phyloP scores from a whole-genome alignment of 2,113 vertebrate species.

The Epinephelus cyanopodus region DNA sequence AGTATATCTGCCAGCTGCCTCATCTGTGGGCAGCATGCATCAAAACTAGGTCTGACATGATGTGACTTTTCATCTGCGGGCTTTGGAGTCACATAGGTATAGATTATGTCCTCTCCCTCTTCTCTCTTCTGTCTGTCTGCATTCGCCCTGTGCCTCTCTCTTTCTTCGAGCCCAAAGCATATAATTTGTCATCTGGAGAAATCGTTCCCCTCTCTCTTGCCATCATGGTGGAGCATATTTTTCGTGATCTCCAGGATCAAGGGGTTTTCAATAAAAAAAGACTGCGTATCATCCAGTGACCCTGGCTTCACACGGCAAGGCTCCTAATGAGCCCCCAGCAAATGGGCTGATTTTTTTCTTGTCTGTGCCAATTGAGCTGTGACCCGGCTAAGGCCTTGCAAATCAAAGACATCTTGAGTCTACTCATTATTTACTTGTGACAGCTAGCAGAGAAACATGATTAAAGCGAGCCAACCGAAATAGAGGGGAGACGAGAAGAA shows the following conservation, averaged over 20 bases:
- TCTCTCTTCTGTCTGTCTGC: conserved; percentile 37
- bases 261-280: conserved; percentile 66
- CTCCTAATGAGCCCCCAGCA: conserved; percentile 74
- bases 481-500: conserved; percentile 32
- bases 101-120: conserved; percentile 57
- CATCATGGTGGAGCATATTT: conserved; percentile 60
- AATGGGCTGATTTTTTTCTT: conserved; percentile 56
- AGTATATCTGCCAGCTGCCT: conserved; percentile 70
- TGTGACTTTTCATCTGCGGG: conserved; percentile 72
- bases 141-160: conserved; percentile 35
- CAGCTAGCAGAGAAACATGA: conserved; percentile 72
- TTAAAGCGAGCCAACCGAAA: conserved; percentile 74
- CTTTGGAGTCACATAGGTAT: conserved; percentile 61
- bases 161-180: conserved; percentile 41
- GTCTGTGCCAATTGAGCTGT: conserved; percentile 74
- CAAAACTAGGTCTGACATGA: conserved; percentile 67
- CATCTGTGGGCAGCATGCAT: conserved; percentile 68
- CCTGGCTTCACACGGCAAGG: conserved; percentile 52
- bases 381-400: conserved; percentile 64
- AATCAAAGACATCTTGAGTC: conserved; percentile 77
- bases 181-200: conserved; percentile 72
- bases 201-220: conserved; percentile 49
- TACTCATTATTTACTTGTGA: conserved; percentile 78
- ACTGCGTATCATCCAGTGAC: conserved; percentile 63
- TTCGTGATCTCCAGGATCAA: conserved; percentile 72